Evolutionary conservation across 2,888 invertebrate genomes (phyloP), one percentile per base, ranked within the genome.

Genomic region (Sinodicranocentrus sp.): DNA sequence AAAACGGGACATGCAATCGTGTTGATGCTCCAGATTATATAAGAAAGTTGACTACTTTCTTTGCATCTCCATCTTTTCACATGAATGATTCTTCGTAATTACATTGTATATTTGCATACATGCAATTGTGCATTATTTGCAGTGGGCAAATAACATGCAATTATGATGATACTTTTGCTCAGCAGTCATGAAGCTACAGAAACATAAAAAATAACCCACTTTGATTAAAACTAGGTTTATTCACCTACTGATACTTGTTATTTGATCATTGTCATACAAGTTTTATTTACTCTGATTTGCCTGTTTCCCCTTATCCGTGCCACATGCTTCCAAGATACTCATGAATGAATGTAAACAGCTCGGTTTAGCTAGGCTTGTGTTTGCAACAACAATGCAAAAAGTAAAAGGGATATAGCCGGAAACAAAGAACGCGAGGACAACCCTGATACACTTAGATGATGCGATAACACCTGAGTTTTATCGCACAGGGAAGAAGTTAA

Each of bases 401-500:
- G 65, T 71, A 77, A 76, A 76, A 83, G 82, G 77, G 70, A 71
- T 71, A 65, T 57, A 83, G 76, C 82, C 82, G 82, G 82, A 83
- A 83, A 83, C 77, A 65, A 77, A 71, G 82, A 76, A 76, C 82
- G 76, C 76, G 82, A 76, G 76, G 82, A 77, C 82, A 83, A 83
- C 82, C 82, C 82, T 83, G 82, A 83, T 83, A 77, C 71, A 76
- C 82, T 52, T 83, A 76, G 82, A 83, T 83, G 76, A 77, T n/a
- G 76, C 65, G 80, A 82, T 82, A 82, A 57, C 23, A 61, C 8
- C 44, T 43, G 48, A 5, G 1, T 63, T 67, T 83, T 83, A 83
- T 83, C 82, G 25, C 82, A 83, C 71, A 77, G 82, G 82, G 82
- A 83, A 83, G 82, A 76, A 59, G 68, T 61, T 33, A 48, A 70